Evolutionary conservation across 37 sponge, comb jelly and placozoan species (phyloP).

Genomic region (Hormiphora californensis): DNA sequence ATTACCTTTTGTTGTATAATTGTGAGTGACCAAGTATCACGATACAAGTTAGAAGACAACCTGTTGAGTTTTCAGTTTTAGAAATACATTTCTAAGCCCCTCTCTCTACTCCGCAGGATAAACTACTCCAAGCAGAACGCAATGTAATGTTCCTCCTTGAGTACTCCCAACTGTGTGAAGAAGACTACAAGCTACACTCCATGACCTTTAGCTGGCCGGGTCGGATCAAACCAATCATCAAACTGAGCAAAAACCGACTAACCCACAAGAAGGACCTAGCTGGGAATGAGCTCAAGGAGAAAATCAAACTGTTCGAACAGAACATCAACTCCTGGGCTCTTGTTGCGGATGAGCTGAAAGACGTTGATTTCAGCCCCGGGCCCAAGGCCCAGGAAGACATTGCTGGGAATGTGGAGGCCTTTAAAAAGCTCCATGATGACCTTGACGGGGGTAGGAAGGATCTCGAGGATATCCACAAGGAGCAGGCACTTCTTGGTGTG

Average conservation of each 20-base stretch:
- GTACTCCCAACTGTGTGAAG: conserved; percentile 61
- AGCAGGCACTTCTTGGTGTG: background rate
- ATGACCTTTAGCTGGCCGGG: conserved; percentile 87
- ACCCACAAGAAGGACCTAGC: conserved; percentile 67
- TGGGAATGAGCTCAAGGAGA: conserved; percentile 63
- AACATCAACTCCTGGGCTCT: background rate
- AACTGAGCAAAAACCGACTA: conserved; percentile 73
- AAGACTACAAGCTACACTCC: conserved; percentile 87
- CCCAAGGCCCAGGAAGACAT: background rate
- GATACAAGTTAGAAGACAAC: too few relatives aligned
- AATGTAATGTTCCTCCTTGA: conserved; percentile 82
- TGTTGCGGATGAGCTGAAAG: conserved; percentile 34
- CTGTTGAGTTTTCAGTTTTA: too few relatives aligned
- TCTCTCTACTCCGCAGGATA: conserved; percentile 51
- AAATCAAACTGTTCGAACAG: conserved; percentile 54
- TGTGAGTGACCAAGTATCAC: too few relatives aligned
- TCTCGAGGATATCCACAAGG: conserved; percentile 39
- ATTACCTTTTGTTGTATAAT: too few relatives aligned
- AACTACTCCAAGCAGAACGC: conserved; percentile 70
- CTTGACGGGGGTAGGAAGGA: conserved; percentile 2
- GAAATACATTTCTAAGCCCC: too few relatives aligned
- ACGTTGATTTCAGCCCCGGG: background rate
- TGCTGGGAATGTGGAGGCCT: conserved; percentile 4
- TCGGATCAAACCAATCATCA: conserved; percentile 85
- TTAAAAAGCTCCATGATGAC: background rate